Evolutionary conservation across 2,113 vertebrate species (phyloP), one percentile per base, ranked within the genome.

Genomic region (Pluvialis apricaria): DNA sequence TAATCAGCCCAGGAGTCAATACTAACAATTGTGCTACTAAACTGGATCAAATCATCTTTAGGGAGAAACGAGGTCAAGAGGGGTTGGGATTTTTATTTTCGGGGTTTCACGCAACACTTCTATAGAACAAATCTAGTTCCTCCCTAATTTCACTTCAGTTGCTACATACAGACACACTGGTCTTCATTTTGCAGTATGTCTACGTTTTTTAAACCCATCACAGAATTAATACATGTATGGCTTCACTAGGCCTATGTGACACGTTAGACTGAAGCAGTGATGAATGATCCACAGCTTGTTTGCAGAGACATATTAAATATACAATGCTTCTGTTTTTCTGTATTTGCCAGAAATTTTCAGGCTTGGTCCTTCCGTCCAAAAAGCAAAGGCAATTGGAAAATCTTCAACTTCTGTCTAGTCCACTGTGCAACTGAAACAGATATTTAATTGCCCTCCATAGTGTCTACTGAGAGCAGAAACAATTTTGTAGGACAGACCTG

Each of bases 111-210:
- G 8, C 55, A 57, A 38, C 4, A 24, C 3, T 19, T 94, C 54
- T 45, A 31, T 51, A 18, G 15, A 85, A 55, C 15, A 29, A 51
- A 21, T 47, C 6, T 52, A 66, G 12, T 85, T 78, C 15, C 12
- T 77, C 32, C 11, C 38, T 85, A 28, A 44, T 78, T 82, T 96
- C 45, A 15, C 44, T 94, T 81, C 13, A 16, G 2, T 54, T 86
- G 31, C 2, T 78, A 65, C 3, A 3, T 52, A 58, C 3, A 52
- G 15, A 19, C 17, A 65, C 11, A 16, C 6, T 5, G 0, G 3
- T 65, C 29, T 82, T 72, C 8, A 31, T 76, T 92, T 76, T 86
- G 49, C 34, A 22, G n/a, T 24, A 49, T 52, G 29, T 69, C 42
- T 9, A 11, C 24, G 36, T 70, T 25, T 84, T 58, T 88, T 24